phyloP scores from a whole-genome alignment of 2,888 invertebrate genomes.

The Eumerus sabulonum region DNA sequence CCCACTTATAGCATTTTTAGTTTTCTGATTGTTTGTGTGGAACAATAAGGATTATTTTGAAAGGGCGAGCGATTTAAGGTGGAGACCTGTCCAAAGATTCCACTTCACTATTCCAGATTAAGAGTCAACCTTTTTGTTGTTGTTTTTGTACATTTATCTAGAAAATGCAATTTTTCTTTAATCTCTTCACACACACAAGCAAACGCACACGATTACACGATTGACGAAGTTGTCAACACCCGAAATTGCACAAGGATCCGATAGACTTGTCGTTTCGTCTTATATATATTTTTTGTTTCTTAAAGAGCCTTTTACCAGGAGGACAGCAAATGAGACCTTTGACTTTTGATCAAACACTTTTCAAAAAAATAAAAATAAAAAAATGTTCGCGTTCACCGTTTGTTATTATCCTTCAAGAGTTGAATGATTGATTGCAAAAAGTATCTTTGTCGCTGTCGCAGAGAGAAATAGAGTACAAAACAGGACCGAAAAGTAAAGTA shows the following conservation, averaged over 20 bases:
- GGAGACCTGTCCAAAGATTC: not conserved
- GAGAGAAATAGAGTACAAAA: constrained; percentile 52
- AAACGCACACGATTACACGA: constrained; percentile 35
- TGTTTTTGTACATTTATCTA: constrained; percentile 25
- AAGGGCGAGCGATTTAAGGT: constrained; percentile 35
- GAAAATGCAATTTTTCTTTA: constrained; percentile 42
- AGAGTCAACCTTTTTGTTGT: constrained; percentile 27
- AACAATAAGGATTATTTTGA: constrained; percentile 44
- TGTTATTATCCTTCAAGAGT: constrained; percentile 20
- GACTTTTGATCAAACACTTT: not conserved
- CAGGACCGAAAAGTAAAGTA: constrained; percentile 56
- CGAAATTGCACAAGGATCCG: constrained; percentile 60
- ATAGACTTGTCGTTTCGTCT: constrained; percentile 12
- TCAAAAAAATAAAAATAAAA: too few relatives aligned
- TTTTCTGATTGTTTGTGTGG: too few relatives aligned
- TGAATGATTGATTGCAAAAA: constrained; percentile 25
- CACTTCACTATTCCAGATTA: too few relatives aligned
- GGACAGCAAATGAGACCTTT: not conserved
- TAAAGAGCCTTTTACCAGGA: constrained; percentile 31
- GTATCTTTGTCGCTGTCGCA: constrained; percentile 9
- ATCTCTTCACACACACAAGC: constrained; percentile 42
- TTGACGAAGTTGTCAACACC: constrained; percentile 56
- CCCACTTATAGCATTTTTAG: constrained; percentile 70
- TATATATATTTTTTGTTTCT: constrained; percentile 22
- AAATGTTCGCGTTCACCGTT: too few relatives aligned